phyloP scores from a whole-genome alignment of 92 coral and sea anemone genomes.

The Diadumene lineata region DNA sequence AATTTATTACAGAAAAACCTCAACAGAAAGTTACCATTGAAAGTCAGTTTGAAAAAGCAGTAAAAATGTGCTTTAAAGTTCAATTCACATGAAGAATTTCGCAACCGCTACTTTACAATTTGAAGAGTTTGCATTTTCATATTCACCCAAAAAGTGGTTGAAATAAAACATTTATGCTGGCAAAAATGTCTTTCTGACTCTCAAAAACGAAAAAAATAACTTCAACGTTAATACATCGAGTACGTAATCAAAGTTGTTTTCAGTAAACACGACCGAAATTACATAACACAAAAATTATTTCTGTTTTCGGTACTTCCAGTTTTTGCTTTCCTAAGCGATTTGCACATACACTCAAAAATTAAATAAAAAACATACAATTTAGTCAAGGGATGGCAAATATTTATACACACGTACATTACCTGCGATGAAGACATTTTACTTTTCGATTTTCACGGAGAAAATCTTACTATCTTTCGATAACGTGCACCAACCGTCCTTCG shows the following conservation, averaged over 20 bases:
- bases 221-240: not conserved
- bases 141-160: not conserved
- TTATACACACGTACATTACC: not conserved
- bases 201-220: not conserved
- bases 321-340: not conserved
- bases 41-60: not conserved
- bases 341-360: not conserved
- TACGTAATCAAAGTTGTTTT: not conserved
- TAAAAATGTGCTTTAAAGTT: not conserved
- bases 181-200: not conserved
- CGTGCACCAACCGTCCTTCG: too few species aligned
- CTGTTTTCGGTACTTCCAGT: too few species aligned
- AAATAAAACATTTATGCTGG: not conserved
- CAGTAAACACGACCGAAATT: not conserved
- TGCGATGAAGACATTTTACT: not conserved
- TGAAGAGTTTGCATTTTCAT: not conserved
- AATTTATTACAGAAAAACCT: too few species aligned
- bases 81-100: not conserved
- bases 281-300: too few species aligned
- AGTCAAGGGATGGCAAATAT: not conserved
- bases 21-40: too few species aligned
- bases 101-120: not conserved
- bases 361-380: too few species aligned
- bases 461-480: too few species aligned
- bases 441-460: too few species aligned